Conservation (phyloP, 2,113 vertebrate genomes). For the Oreochromis tanganicae region DNA sequence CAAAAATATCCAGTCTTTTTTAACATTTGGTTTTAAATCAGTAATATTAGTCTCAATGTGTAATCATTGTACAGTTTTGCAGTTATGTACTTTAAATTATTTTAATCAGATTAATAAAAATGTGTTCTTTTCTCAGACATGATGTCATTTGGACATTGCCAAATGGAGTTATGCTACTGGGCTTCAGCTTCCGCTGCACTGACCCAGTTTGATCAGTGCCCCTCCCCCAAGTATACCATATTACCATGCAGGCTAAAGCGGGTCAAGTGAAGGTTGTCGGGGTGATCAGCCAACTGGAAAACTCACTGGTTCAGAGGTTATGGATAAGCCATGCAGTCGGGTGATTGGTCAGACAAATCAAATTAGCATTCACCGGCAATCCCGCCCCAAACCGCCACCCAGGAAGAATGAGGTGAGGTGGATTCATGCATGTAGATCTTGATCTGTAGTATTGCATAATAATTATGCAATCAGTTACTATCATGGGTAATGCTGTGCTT, state of each 20-base stretch:
- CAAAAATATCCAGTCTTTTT: background rate
- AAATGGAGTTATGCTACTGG: background rate
- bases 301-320: conserved; percentile 68
- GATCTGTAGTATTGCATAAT: background rate
- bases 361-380: conserved; percentile 56
- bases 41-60: background rate
- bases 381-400: conserved; percentile 38
- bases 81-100: background rate
- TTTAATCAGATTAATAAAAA: background rate
- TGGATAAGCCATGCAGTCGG: conserved; percentile 59
- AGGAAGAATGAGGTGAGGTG: conserved; percentile 32
- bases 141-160: background rate
- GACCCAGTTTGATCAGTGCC: background rate
- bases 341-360: conserved; percentile 68
- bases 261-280: conserved; percentile 72
- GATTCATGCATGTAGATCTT: background rate
- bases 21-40: background rate
- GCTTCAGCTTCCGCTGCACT: conserved; percentile 31
- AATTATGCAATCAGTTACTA: background rate
- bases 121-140: background rate
- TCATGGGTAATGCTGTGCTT: background rate
- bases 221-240: conserved; percentile 26
- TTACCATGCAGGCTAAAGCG: conserved; percentile 53
- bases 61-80: background rate
- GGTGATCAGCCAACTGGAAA: conserved; percentile 69